phyloP scores from a whole-genome alignment of 2,113 vertebrate genomes.

The Stegastes partitus region DNA sequence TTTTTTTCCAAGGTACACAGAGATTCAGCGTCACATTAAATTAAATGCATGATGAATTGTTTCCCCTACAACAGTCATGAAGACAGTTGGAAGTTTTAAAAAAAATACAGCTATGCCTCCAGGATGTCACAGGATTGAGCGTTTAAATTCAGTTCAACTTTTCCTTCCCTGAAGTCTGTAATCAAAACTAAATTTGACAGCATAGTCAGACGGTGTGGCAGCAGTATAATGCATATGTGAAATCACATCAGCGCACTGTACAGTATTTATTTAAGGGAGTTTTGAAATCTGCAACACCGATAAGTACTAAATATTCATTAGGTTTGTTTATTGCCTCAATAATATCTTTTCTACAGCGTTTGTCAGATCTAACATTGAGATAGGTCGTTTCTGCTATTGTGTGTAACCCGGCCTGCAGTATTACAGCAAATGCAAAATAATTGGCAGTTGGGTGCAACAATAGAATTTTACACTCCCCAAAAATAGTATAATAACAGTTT shows the following conservation, averaged over 20 bases:
- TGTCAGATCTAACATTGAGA: slow-evolving; percentile 40
- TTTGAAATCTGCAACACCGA: slow-evolving; percentile 38
- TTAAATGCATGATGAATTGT: slow-evolving; percentile 59
- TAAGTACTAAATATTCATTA: slow-evolving; percentile 64
- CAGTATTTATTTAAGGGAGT: slow-evolving; percentile 22
- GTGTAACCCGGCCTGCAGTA: slow-evolving; percentile 18
- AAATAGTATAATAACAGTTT: slow-evolving; percentile 25
- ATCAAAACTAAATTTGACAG: slow-evolving; percentile 51
- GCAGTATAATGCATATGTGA: slow-evolving; percentile 10
- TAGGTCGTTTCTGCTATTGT: slow-evolving; percentile 37
- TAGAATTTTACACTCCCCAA: slow-evolving; percentile 39
- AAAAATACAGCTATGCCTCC: slow-evolving; percentile 56
- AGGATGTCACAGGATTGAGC: slow-evolving; percentile 30
- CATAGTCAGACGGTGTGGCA: slow-evolving; percentile 20
- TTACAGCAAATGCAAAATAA: slow-evolving; percentile 59
- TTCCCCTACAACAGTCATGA: slow-evolving; percentile 39
- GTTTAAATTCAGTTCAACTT: slow-evolving; percentile 37
- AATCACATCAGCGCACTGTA: slow-evolving; percentile 1
- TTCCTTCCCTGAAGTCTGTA: slow-evolving; percentile 23
- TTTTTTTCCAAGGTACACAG: slow-evolving; percentile 36
- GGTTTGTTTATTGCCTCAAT: slow-evolving; percentile 20
- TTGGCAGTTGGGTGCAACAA: slow-evolving; percentile 46
- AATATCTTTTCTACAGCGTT: slow-evolving; percentile 17
- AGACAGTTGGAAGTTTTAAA: slow-evolving; percentile 49
- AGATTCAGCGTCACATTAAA: slow-evolving; percentile 52